Conservation (phyloP, 2,113 vertebrate species). For the Emydocephalus ijimae region DNA sequence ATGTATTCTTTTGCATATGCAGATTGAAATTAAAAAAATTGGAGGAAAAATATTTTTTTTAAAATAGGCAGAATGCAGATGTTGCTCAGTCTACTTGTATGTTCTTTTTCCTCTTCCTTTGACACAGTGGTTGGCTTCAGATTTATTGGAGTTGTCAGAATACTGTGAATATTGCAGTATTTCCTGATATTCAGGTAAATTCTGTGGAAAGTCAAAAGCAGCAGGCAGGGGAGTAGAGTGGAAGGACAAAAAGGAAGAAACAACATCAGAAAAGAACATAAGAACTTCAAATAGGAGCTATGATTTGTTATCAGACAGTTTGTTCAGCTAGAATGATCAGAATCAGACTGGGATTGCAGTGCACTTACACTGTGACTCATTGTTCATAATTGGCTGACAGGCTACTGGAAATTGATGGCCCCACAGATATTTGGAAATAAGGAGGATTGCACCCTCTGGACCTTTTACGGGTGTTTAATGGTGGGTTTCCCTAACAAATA, state of each 20-base stretch:
- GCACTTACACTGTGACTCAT: background rate
- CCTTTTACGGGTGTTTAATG: background rate
- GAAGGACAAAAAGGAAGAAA: background rate
- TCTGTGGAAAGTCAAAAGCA: background rate
- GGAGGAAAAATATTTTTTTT: background rate
- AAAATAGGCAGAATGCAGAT: conserved; percentile 51
- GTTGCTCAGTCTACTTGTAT: conserved; percentile 67
- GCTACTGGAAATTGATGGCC: background rate
- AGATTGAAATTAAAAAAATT: too few species aligned
- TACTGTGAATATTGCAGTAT: conserved; percentile 43
- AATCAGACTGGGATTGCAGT: fast-evolving
- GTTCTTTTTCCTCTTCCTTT: conserved; percentile 69
- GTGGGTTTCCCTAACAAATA: background rate
- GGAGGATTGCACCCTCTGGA: background rate
- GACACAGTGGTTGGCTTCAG: conserved; percentile 69
- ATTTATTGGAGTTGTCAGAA: conserved; percentile 65
- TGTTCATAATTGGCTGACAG: background rate
- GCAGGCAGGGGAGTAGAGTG: fast-evolving
- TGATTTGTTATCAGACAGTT: background rate
- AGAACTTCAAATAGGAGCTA: background rate
- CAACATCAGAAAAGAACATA: background rate
- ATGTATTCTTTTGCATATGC: too few species aligned
- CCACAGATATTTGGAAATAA: fast-evolving
- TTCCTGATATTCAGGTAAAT: conserved; percentile 52
- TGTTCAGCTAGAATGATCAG: background rate